Percentiles rank a stretch among this genome's conserved stretches.
Evolutionary conservation across 2,888 invertebrate species (phyloP).

Genomic region (Dicranocentrus wangi): DNA sequence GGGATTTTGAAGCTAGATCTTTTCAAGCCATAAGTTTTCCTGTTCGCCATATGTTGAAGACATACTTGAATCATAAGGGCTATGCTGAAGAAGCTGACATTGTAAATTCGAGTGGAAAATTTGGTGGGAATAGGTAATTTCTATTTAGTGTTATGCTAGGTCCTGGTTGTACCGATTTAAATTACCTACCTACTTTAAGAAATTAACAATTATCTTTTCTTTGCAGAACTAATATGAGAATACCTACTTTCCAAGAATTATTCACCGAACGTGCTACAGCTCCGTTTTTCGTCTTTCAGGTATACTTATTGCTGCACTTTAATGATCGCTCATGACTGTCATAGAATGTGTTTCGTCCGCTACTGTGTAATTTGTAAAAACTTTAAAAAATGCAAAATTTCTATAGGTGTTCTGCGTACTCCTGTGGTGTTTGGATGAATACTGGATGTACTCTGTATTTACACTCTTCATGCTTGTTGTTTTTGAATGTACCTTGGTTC

Average conservation of each 20-base stretch:
- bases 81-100: constrained; percentile 88
- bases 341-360: too few species aligned
- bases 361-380: neutral
- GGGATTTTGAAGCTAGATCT: constrained; percentile 86
- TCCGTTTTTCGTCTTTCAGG: constrained; percentile 99
- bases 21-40: constrained; percentile 92
- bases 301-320: too few species aligned
- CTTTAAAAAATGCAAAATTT: neutral
- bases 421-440: constrained; percentile 98
- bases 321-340: too few species aligned
- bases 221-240: constrained; percentile 86
- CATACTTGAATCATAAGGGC: constrained; percentile 90
- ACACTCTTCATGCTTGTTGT: constrained; percentile 95
- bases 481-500: constrained; percentile 98
- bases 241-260: constrained; percentile 96
- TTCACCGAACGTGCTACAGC: constrained; percentile 98
- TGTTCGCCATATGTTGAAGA: constrained; percentile 81
- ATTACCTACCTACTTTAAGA: too few species aligned
- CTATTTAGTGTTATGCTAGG: too few species aligned
- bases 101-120: constrained; percentile 84
- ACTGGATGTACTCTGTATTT: constrained; percentile 98
- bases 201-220: too few species aligned
- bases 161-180: too few species aligned
- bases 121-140: constrained; percentile 89
- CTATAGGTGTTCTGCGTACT: constrained; percentile 98